Evolutionary conservation across 2,888 invertebrate species (phyloP), one percentile per base, ranked within the genome.

Genomic region (Panzeria rudis): DNA sequence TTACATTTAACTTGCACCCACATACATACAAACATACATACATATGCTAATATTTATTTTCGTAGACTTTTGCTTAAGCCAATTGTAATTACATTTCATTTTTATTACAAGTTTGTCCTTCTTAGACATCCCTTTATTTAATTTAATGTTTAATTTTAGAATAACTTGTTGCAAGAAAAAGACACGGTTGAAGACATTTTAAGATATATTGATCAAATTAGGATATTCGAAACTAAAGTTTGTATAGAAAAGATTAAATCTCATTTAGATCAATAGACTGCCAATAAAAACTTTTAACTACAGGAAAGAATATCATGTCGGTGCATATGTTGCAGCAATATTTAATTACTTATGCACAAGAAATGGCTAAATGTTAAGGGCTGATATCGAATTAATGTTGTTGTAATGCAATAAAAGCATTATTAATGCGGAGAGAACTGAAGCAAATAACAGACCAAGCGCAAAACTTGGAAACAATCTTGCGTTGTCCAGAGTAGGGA

Each of bases 1-100:
- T 52, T 20, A 44, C 23, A 59, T 11, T 38, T 13, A 15, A 32
- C 20, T 20, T 15, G 25, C 29, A 78, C 17, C 3, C 20, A 79
- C 50, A 64, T 62, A 17, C 11, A 20, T 7, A 20, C n/a, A 29
- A 2, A 29, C 5, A 29, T 23, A 50, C 8, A 23, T 25, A 2
- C 4, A 9, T 32, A 1, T 59, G 13, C 47, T 38, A 29, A 9
- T 52, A 78, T 78, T 66, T 75, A 64, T 72, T 72, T 72, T 25
- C n/a, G 62, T 71, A 82, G 76, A 82, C 69, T 56, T 56, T 52
- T 56, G 64, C 41, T 29, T 59, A 64, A 77, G 41, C 59, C 77
- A 76, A 71, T 71, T 72, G 56, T 77, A 77, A 83, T 83, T 83
- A 83, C 76, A 83, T 83, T 66, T 56, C 64, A 77, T 83, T 71